Conservation (phyloP, 2,888 invertebrate species). For the Sarcophaga variegata region DNA sequence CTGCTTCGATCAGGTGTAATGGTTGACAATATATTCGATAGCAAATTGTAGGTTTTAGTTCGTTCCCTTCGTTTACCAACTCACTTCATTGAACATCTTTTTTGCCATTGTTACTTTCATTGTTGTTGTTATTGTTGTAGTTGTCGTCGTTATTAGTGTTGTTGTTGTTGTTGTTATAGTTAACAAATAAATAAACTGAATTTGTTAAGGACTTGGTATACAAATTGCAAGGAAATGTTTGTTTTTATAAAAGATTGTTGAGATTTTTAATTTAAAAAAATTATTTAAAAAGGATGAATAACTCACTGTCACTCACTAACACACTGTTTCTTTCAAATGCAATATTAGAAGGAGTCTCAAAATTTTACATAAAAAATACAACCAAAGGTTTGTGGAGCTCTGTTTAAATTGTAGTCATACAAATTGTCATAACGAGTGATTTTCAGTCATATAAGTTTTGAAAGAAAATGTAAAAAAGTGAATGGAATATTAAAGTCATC, state of each 20-base stretch:
- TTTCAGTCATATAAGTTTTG: too few relatives aligned
- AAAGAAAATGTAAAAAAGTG: too few relatives aligned
- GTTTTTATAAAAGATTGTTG: background rate
- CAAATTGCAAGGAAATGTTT: background rate
- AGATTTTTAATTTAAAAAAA: too few relatives aligned
- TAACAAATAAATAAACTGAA: conserved; percentile 15
- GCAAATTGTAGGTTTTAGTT: conserved; percentile 56
- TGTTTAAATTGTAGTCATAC: too few relatives aligned
- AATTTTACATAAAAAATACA: too few relatives aligned
- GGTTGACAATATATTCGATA: conserved; percentile 59
- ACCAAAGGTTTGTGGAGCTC: too few relatives aligned
- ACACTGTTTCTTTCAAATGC: too few relatives aligned
- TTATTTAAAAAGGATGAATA: too few relatives aligned
- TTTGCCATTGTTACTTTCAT: background rate
- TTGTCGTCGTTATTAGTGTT: background rate
- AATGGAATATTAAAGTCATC: too few relatives aligned
- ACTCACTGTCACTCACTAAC: too few relatives aligned
- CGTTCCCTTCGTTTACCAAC: conserved; percentile 12
- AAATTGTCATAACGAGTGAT: too few relatives aligned
- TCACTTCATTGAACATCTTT: conserved; percentile 5
- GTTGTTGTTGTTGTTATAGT: background rate
- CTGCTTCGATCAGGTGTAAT: conserved; percentile 48
- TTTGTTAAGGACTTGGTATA: conserved; percentile 12
- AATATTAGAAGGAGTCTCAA: too few relatives aligned
- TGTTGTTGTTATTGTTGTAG: background rate